Base-by-base conservation (phyloP, 2,888 invertebrate species). In the Platycheirus rosarum region DNA sequence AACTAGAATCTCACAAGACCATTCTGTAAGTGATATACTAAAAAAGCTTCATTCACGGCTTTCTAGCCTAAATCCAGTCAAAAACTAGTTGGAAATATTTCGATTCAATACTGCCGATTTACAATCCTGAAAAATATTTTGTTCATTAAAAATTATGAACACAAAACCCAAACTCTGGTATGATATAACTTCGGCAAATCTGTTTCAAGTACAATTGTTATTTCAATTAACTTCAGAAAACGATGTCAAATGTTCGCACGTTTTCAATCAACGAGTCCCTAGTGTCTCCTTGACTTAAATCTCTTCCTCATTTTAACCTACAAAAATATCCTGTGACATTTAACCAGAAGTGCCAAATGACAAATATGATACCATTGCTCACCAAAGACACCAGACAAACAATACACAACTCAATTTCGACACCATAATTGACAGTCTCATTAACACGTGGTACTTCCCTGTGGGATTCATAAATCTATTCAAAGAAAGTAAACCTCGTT, bases 401-500 rank as follows among this genome's bases (percentile, higher is more conserved):
- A 16, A 44, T 26, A 26, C 23, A 65, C 6, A 49, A 35, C 20
- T 35, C 48, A 42, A 13, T 2, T 13, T 29, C 2, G 9, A 23
- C 23, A 40, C 14, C 0, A 49, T 55, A 57, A 65, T 53, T 40
- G 78, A 16, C 40, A 57, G 35, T 29, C 51, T 20, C 65, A 80
- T 65, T 49, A 65, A 23, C 20, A 26, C 11, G 51, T 76, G 65
- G 29, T 32, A 3, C 5, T 16, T 49, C 80, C 60, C 11, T 7
- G 7, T 65, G 44, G 60, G 35, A 35, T 46, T 37, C 44, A 20
- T 26, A 42, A 63, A 23, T 32, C 20, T 18, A 29, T n/a, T 23
- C 18, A 37, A 11, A n/a, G 4, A 57, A 51, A 75, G 20, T 26
- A 23, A 9, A n/a, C 20, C 44, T 29, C 44, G 4, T 57, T 65